These are phyloP conservation scores for Oscheius sp. DNA, from an alignment of 2,888 invertebrate species.

Conservation along the genomic window DNA sequence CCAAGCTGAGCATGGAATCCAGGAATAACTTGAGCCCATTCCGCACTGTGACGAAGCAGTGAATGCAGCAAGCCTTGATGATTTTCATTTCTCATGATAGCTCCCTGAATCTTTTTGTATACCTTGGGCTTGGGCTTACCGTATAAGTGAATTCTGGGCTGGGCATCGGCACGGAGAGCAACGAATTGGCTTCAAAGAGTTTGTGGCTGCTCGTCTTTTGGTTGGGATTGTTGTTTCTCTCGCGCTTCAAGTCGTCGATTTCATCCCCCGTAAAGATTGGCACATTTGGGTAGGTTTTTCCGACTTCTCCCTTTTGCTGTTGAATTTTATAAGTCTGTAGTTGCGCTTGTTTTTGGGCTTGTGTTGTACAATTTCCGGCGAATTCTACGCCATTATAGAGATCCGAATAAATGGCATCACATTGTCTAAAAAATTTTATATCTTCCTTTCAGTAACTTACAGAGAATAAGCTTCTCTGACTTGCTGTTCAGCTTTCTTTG, in stretches of 20 bases:
- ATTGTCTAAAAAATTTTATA: background rate
- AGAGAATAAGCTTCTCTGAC: too few relatives aligned
- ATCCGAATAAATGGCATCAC: background rate
- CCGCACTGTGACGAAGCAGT: background rate
- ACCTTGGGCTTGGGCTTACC: background rate
- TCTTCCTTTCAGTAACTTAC: too few relatives aligned
- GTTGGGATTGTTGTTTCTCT: too few relatives aligned
- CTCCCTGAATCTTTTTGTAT: background rate
- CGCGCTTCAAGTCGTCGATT: too few relatives aligned
- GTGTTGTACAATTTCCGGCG: background rate
- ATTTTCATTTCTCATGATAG: background rate
- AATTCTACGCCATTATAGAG: background rate
- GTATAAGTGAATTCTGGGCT: slow-evolving; percentile 1
- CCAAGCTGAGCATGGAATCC: background rate
- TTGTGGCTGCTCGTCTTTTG: background rate
- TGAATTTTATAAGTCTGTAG: background rate
- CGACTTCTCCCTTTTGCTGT: background rate
- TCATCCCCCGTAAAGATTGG: background rate
- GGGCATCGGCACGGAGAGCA: background rate
- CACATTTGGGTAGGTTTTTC: background rate
- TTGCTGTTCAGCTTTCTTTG: too few relatives aligned
- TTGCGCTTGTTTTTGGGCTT: background rate
- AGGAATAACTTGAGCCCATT: background rate
- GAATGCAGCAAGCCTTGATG: background rate
- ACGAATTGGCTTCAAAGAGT: background rate